Base-by-base conservation (phyloP, 30 jellyfish, hydroid and myxozoan species). In the Calvadosia cruxmelitensis region DNA sequence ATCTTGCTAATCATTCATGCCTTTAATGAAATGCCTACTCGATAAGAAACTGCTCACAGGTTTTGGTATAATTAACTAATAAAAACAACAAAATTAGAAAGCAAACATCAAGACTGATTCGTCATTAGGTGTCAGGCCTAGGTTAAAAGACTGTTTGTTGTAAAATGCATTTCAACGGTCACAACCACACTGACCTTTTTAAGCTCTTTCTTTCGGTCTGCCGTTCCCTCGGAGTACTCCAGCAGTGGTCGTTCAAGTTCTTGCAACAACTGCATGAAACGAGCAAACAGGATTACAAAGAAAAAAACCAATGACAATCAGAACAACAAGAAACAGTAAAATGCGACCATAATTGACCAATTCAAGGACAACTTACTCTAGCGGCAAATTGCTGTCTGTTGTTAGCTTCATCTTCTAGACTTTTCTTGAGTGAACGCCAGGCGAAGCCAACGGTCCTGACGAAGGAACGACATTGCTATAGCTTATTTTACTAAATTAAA, bases 321-420 rank as follows among this genome's bases (percentile, higher is more conserved):
- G 32, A 42, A 1, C 75, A 27, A 49, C 20, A 66, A 33, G 1
- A 5, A 7, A 3, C 26, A 2, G 5, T 72, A 42, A 23, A 42
- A 20, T 42, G 20, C 15, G 57, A 10, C 20, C 15, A 20, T n/a
- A n/a, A 3, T 64, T 64, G 12, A 64, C 3, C 31, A 26, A 3
- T 0, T 28, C 3, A 5, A 27, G 31, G 16, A 3, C n/a, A 29
- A 16, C 74, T 23, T 50, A 79, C 93, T 70, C 78, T 33, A 15
- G 36, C 3, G 1, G 93, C 33, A 28, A 79, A 72, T 3, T 50
- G 61, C 49, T 49, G 68, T 32, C 71, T 81, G 31, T 50, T 49
- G 52, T 68, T 25, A 3, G 85, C 84, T 79, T 79, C 93, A n/a
- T 79, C 80, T 72, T 71, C 93, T 29, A 79, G 71, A 2, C 93